A percentile compares a stretch with the other conserved stretches of the same genome.
Evolutionary conservation across 2,797 vertebrate species (phyloP).

Genomic region (Capromys pilorides): DNA sequence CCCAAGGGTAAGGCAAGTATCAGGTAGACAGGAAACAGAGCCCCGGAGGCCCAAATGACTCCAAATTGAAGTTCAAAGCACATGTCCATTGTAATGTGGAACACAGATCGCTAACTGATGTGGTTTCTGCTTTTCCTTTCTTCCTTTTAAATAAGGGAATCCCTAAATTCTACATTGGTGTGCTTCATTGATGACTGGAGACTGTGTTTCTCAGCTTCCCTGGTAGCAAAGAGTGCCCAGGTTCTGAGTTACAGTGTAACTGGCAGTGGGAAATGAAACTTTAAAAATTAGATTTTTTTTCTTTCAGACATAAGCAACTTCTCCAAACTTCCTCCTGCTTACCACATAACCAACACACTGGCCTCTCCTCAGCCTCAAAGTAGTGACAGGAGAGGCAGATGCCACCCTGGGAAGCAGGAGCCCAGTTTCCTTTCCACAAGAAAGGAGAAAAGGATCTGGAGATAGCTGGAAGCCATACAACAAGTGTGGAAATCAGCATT

Average conservation of each 20-base stretch:
- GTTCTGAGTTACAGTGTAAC: background rate
- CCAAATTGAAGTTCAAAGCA: background rate
- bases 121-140: background rate
- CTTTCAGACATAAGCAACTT: too few species aligned
- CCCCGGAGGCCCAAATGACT: rapidly evolving
- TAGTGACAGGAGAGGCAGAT: too few species aligned
- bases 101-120: too few species aligned
- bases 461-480: background rate
- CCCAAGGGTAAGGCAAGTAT: background rate
- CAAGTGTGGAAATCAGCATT: background rate
- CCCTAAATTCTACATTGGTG: background rate
- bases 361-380: too few species aligned
- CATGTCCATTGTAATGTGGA: background rate
- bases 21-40: background rate
- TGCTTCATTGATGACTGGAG: background rate
- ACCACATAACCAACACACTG: too few species aligned
- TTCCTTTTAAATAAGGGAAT: background rate
- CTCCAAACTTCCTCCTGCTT: too few species aligned
- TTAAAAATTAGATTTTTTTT: too few species aligned
- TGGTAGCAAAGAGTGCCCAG: background rate
- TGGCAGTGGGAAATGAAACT: background rate
- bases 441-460: too few species aligned
- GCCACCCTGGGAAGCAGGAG: too few species aligned
- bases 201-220: background rate
- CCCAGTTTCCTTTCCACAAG: too few species aligned